Conservation (phyloP, 1,140 invertebrate species). For the Lepidostoma basale region DNA sequence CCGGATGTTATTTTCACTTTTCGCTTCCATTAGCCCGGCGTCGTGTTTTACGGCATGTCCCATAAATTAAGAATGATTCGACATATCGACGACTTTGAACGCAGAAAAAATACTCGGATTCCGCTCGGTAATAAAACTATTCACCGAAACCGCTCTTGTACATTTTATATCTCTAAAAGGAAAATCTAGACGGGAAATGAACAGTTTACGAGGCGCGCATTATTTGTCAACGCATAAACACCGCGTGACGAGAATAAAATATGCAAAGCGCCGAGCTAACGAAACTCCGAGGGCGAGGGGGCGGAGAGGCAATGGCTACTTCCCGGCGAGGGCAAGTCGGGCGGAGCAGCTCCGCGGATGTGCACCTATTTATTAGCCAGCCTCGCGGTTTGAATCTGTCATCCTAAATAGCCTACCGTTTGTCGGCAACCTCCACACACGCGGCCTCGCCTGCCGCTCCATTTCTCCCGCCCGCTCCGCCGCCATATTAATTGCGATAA, state of each 20-base stretch:
- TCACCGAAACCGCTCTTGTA: constrained; percentile 27
- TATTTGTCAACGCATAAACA: constrained; percentile 31
- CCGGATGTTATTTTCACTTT: constrained; percentile 27
- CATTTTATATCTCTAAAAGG: constrained; percentile 18
- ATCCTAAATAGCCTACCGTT: constrained; percentile 35
- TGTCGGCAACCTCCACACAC: constrained; percentile 7
- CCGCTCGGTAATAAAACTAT: constrained; percentile 13
- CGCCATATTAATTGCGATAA: constrained; percentile 22
- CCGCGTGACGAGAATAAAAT: constrained; percentile 13
- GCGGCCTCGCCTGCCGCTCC: not conserved
- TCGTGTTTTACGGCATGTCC: constrained; percentile 19
- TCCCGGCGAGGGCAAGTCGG: not conserved
- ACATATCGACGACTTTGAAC: constrained; percentile 11
- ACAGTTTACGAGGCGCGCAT: constrained; percentile 14
- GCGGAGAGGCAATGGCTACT: not conserved
- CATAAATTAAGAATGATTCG: constrained; percentile 28
- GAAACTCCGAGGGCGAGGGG: not conserved
- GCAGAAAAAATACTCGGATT: constrained; percentile 11
- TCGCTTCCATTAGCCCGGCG: constrained; percentile 20
- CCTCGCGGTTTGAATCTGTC: constrained; percentile 30
- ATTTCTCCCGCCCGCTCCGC: not conserved
- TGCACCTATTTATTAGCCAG: constrained; percentile 27
- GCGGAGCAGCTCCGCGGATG: constrained; percentile 3
- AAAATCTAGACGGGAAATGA: constrained; percentile 11
- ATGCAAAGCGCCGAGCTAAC: not conserved